phyloP scores from a whole-genome alignment of 2,888 invertebrate species.

The Scaptomyza flava region DNA sequence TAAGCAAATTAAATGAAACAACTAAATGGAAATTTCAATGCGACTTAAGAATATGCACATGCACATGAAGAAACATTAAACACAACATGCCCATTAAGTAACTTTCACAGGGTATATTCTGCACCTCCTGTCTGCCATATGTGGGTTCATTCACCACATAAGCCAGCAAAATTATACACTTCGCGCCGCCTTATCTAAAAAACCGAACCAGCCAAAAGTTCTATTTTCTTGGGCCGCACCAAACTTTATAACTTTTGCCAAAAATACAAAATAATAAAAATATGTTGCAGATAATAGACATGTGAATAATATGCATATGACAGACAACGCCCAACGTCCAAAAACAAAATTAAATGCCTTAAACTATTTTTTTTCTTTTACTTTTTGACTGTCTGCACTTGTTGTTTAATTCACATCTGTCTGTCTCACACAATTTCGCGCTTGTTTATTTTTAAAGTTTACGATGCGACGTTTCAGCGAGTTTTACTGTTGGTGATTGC shows the following conservation, averaged over 20 bases:
- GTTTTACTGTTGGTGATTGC: conserved; percentile 24
- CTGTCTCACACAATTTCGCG: conserved; percentile 55
- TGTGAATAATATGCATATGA: conserved; percentile 42
- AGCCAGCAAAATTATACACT: conserved; percentile 39
- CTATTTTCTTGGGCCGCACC: conserved; percentile 44
- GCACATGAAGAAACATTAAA: too few species aligned
- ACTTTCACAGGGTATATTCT: conserved; percentile 1
- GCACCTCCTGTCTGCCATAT: conserved; percentile 51
- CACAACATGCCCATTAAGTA: not conserved
- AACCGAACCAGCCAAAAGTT: conserved; percentile 58
- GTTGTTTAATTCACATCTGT: not conserved
- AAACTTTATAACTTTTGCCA: conserved; percentile 36
- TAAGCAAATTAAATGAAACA: conserved; percentile 27
- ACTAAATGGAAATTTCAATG: not conserved
- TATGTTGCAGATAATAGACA: conserved; percentile 30
- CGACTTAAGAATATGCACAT: conserved; percentile 2
- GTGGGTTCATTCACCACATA: conserved; percentile 58
- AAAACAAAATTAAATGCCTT: conserved; percentile 20
- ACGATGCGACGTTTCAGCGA: conserved; percentile 54
- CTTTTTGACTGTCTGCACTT: conserved; percentile 27
- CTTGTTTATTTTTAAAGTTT: conserved; percentile 70
- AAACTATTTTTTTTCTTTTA: conserved; percentile 17
- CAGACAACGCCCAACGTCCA: conserved; percentile 1
- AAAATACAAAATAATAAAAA: conserved; percentile 18
- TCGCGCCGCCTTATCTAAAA: conserved; percentile 63